A percentile compares a stretch with the other conserved stretches of the same genome.
phyloP scores from a whole-genome alignment of 2,797 vertebrate species.

The Glyptemys insculpta region DNA sequence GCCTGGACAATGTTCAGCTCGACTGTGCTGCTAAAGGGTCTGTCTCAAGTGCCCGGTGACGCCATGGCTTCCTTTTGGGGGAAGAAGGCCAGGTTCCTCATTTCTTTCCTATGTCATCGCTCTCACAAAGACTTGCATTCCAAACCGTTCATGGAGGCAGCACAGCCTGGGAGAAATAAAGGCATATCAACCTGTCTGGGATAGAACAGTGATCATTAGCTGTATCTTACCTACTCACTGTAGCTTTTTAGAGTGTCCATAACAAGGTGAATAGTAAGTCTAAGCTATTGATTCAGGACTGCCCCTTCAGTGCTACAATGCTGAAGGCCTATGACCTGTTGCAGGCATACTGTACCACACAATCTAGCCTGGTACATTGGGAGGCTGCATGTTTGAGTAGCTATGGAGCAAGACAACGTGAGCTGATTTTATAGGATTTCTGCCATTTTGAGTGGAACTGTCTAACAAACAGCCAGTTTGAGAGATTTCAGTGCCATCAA shows the following conservation, averaged over 20 bases:
- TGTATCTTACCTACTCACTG: neutral
- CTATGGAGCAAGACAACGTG: neutral
- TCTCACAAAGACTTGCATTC: neutral
- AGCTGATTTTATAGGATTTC: neutral
- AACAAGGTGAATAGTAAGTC: neutral
- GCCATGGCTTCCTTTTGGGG: neutral
- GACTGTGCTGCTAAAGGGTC: slow-evolving; percentile 13
- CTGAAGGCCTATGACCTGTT: neutral
- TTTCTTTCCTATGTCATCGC: neutral
- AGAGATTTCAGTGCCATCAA: neutral
- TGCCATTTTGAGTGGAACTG: neutral
- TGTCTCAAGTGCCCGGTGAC: slow-evolving; percentile 66
- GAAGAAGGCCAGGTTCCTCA: neutral
- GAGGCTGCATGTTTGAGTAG: neutral
- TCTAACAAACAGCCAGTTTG: neutral
- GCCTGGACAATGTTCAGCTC: slow-evolving; percentile 14
- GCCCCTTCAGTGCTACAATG: neutral
- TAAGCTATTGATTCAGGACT: neutral
- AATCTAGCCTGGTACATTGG: too few relatives aligned
- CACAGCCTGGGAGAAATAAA: neutral
- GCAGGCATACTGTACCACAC: neutral
- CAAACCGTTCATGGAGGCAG: neutral
- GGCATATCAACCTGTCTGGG: neutral
- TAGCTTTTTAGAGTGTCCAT: neutral
- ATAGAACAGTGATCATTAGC: neutral